phyloP scores from a whole-genome alignment of 2,888 invertebrate genomes.

The Rugalucina vietnamica region DNA sequence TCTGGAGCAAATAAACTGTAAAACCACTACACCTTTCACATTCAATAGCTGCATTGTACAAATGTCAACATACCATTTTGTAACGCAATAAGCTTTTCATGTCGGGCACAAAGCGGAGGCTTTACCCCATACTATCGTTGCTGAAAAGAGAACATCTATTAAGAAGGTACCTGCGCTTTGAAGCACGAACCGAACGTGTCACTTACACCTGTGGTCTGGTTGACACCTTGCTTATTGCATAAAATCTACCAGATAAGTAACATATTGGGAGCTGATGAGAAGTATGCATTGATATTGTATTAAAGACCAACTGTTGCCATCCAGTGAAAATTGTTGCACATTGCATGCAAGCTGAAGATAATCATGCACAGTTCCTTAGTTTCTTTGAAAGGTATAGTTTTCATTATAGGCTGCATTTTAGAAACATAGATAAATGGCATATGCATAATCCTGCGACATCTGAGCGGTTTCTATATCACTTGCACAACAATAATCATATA shows the following conservation, averaged over 20 bases:
- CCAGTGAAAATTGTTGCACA: too few relatives aligned
- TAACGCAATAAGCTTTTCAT: background rate
- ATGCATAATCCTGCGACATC: too few relatives aligned
- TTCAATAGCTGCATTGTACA: background rate
- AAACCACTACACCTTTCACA: background rate
- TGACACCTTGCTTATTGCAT: background rate
- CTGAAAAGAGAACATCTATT: constrained; percentile 4
- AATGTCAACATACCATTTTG: constrained; percentile 9
- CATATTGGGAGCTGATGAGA: too few relatives aligned
- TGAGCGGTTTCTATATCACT: too few relatives aligned
- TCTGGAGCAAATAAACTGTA: constrained; percentile 5
- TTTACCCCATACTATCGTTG: constrained; percentile 5
- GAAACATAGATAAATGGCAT: too few relatives aligned
- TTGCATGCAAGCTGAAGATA: too few relatives aligned
- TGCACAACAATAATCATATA: too few relatives aligned
- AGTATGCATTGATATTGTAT: too few relatives aligned
- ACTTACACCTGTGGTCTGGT: constrained; percentile 8
- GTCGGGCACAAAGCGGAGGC: background rate
- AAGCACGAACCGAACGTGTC: constrained; percentile 11
- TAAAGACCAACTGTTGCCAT: too few relatives aligned
- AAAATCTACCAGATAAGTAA: background rate
- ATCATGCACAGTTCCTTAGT: too few relatives aligned
- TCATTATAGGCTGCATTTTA: too few relatives aligned
- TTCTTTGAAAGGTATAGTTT: too few relatives aligned
- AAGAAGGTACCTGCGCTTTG: background rate